Conservation (phyloP, 2,113 vertebrate genomes). For the Deroptyus accipitrinus region DNA sequence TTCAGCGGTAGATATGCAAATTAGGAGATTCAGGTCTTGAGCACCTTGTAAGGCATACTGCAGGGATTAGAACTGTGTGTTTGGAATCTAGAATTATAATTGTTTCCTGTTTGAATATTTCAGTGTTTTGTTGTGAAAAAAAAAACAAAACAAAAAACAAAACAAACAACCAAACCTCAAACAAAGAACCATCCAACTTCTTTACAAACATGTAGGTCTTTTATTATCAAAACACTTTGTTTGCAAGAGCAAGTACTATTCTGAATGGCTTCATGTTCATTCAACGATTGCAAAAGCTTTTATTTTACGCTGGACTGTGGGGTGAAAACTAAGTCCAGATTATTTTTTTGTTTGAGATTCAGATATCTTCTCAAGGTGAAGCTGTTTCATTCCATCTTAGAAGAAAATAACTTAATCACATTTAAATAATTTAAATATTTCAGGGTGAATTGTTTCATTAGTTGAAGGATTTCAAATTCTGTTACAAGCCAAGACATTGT, state of each 20-base stretch:
- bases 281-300: not conserved
- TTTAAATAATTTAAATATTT: not conserved
- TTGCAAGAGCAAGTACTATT: not conserved
- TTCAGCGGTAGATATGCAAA: fast-evolving
- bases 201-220: not conserved
- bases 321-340: not conserved
- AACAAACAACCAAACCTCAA: not conserved
- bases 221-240: not conserved
- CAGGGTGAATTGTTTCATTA: not conserved
- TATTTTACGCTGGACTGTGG: not conserved
- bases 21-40: not conserved
- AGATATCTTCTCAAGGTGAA: not conserved
- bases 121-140: not conserved
- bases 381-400: not conserved
- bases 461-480: not conserved
- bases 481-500: not conserved
- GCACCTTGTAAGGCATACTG: fast-evolving
- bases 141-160: too few relatives aligned
- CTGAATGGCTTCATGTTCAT: not conserved
- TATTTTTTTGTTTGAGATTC: not conserved
- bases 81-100: not conserved
- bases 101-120: not conserved
- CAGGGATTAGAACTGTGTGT: not conserved
- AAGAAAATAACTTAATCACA: not conserved
- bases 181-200: fast-evolving